A percentile compares a stretch with the other conserved stretches of the same genome.
phyloP scores from a whole-genome alignment of 2,888 invertebrate genomes.

The Pharmacophagus antenor region DNA sequence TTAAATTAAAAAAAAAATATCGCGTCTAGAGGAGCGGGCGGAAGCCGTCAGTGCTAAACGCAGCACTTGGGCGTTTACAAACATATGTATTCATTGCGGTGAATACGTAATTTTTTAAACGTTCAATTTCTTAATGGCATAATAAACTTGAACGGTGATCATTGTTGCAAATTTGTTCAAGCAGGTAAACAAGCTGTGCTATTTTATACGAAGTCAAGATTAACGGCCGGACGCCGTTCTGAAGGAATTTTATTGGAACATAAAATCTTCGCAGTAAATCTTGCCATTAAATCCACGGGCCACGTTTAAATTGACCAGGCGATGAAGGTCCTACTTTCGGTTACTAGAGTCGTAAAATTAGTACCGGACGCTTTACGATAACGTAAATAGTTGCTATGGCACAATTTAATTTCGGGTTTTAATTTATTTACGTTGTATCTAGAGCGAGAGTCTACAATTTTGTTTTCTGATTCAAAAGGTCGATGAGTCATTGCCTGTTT shows the following conservation, averaged over 20 bases:
- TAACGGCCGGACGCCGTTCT: constrained; percentile 66
- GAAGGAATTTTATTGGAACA: constrained; percentile 68
- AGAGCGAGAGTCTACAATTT: too few relatives aligned
- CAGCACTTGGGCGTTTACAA: too few relatives aligned
- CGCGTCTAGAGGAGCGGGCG: too few relatives aligned
- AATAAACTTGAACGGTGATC: not conserved
- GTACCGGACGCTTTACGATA: constrained; percentile 27
- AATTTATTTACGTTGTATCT: constrained; percentile 1
- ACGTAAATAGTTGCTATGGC: constrained; percentile 15
- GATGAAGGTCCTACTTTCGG: constrained; percentile 25
- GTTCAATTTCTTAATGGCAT: not conserved
- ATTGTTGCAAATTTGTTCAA: not conserved
- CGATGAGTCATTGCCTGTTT: too few relatives aligned
- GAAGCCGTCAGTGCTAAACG: too few relatives aligned
- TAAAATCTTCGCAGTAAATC: constrained; percentile 70
- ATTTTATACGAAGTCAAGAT: constrained; percentile 64
- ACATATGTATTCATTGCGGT: too few relatives aligned
- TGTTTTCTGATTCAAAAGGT: too few relatives aligned
- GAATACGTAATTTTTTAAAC: too few relatives aligned
- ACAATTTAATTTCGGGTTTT: not conserved
- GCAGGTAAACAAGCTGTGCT: constrained; percentile 17
- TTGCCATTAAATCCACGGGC: constrained; percentile 59
- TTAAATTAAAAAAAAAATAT: too few relatives aligned
- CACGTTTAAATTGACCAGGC: constrained; percentile 72
- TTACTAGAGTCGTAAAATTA: constrained; percentile 27